phyloP scores from a whole-genome alignment of 2,113 vertebrate species.

The Ranitomeya imitator region DNA sequence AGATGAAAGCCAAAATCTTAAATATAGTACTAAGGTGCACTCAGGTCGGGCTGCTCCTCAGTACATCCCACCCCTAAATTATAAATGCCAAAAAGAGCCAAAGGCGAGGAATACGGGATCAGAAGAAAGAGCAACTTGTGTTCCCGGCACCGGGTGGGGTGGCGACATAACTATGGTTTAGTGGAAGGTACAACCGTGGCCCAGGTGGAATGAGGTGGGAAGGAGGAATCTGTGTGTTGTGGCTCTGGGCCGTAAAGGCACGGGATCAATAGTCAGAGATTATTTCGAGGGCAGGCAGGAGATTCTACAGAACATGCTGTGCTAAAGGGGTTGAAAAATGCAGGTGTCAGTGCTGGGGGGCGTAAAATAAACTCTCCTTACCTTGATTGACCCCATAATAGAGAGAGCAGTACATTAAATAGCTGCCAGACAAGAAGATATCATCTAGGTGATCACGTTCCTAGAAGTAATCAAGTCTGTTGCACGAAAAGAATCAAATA shows the following conservation, averaged over 20 bases:
- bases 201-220: background rate
- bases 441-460: background rate
- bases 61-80: constrained; percentile 30
- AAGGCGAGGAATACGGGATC: constrained; percentile 6
- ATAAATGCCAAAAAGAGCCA: constrained; percentile 5
- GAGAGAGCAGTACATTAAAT: background rate
- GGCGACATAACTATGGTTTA: constrained; percentile 22
- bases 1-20: background rate
- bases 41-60: background rate
- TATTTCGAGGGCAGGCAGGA: background rate
- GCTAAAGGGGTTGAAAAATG: background rate
- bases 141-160: constrained; percentile 10
- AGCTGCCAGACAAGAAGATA: background rate
- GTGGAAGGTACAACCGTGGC: background rate
- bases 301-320: background rate
- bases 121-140: constrained; percentile 18
- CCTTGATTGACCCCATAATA: background rate
- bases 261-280: background rate
- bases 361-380: background rate
- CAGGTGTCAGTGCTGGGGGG: background rate
- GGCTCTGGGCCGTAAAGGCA: background rate
- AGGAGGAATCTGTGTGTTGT: constrained; percentile 16
- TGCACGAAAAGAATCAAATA: background rate
- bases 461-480: background rate
- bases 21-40: constrained; percentile 23